These are phyloP conservation scores for Sturmia bella DNA, from an alignment of 2,888 invertebrate genomes.

Conservation along the genomic window DNA sequence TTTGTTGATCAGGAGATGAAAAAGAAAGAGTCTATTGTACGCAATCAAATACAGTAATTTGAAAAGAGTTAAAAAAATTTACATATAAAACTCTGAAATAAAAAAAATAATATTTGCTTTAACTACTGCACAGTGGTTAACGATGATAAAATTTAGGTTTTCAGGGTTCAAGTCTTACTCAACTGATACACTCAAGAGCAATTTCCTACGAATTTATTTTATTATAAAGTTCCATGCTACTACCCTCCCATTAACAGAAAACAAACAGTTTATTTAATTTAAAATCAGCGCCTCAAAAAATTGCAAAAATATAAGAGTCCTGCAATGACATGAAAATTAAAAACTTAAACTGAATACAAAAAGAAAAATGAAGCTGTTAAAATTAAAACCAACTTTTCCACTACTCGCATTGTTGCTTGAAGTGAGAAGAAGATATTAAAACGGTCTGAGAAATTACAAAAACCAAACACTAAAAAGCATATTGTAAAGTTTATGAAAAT, in stretches of 20 bases:
- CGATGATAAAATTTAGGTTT: too few species aligned
- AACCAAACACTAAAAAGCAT: conserved; percentile 43
- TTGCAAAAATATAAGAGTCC: conserved; percentile 8
- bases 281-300: conserved; percentile 43
- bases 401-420: not conserved
- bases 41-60: too few species aligned
- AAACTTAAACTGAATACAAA: conserved; percentile 7
- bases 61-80: too few species aligned
- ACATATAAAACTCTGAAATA: too few species aligned
- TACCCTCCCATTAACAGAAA: not conserved
- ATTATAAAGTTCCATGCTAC: not conserved
- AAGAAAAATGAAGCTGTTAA: not conserved
- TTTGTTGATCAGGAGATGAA: too few species aligned
- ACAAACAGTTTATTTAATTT: conserved; percentile 14
- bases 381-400: conserved; percentile 17
- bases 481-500: conserved; percentile 57
- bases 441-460: not conserved
- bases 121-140: not conserved
- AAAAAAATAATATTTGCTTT: too few species aligned
- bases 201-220: not conserved
- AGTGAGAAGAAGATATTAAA: conserved; percentile 38
- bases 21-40: too few species aligned
- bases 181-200: too few species aligned
- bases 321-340: conserved; percentile 25
- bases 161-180: too few species aligned